Conservation (phyloP, 2,888 invertebrate species). For the Drosophila cognata region DNA sequence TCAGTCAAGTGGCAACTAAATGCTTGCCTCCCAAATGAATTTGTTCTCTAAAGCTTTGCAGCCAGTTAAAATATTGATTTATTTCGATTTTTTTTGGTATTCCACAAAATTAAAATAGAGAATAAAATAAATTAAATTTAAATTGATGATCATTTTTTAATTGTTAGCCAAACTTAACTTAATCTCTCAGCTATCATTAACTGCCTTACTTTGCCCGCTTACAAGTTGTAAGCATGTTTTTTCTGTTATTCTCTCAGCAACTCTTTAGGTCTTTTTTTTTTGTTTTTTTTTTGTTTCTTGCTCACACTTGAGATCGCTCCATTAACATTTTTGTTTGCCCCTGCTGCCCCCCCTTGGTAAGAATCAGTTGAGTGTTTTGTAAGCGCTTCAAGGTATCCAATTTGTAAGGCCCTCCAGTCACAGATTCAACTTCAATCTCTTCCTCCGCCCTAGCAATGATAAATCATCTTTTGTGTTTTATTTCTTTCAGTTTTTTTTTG, state of each 20-base stretch:
- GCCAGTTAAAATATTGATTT: slow-evolving; percentile 2
- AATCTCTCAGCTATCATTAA: neutral
- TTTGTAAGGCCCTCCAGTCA: slow-evolving; percentile 63
- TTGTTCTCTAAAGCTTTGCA: neutral
- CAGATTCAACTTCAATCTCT: slow-evolving; percentile 2
- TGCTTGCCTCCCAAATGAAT: slow-evolving; percentile 11
- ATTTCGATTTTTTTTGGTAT: neutral
- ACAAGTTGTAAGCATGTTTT: neutral
- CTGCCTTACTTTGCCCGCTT: neutral
- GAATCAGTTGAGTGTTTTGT: slow-evolving; percentile 31
- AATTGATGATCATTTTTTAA: neutral
- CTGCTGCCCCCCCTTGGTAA: neutral
- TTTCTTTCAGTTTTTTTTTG: slow-evolving; percentile 30
- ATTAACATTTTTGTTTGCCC: slow-evolving; percentile 20
- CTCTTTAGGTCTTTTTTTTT: neutral
- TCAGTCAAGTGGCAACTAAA: slow-evolving; percentile 21
- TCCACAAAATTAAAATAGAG: neutral
- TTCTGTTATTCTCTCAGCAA: neutral
- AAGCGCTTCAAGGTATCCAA: slow-evolving; percentile 61
- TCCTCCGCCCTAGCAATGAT: slow-evolving; percentile 56
- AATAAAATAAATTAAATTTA: neutral
- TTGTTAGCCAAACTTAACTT: neutral
- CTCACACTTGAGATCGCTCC: slow-evolving; percentile 10
- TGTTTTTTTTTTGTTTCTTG: neutral
- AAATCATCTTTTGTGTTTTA: slow-evolving; percentile 72